Evolutionary conservation across 2,797 vertebrate species (phyloP).

Genomic region (Erethizon dorsatum): DNA sequence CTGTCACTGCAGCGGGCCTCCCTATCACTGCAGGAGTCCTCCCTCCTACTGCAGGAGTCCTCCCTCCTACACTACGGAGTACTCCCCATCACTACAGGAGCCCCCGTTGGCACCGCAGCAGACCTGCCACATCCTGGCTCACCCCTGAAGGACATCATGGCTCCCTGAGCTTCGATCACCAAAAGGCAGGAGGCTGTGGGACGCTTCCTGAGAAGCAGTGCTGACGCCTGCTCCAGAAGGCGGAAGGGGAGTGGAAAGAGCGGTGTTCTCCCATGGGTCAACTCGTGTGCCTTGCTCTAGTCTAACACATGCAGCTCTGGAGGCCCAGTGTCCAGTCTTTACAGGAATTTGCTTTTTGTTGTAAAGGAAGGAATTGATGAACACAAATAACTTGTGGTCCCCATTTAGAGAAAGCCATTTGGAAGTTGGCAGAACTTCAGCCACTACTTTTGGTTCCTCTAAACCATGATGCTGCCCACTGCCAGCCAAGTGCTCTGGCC

Average conservation of each 20-base stretch:
- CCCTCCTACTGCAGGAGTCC: neutral
- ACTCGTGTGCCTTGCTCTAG: neutral
- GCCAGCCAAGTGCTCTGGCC: neutral
- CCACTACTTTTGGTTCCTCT: neutral
- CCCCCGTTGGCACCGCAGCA: neutral
- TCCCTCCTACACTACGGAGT: neutral
- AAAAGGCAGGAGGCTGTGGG: neutral
- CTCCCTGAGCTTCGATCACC: neutral
- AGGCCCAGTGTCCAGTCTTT: neutral
- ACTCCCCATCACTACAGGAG: neutral
- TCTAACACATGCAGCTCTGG: neutral
- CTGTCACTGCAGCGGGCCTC: neutral
- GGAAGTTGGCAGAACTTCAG: neutral
- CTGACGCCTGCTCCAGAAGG: neutral
- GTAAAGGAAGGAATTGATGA: neutral
- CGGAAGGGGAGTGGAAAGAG: neutral
- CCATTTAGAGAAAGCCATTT: neutral
- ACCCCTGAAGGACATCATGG: too few species aligned
- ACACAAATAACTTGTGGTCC: neutral
- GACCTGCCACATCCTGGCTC: neutral
- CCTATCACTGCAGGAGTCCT: neutral
- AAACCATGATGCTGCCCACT: neutral
- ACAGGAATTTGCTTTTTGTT: conserved; percentile 7
- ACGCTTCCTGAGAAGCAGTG: neutral
- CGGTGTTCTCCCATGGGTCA: neutral